phyloP scores from a whole-genome alignment of 2,113 vertebrate genomes.

The Taxidea taxus region DNA sequence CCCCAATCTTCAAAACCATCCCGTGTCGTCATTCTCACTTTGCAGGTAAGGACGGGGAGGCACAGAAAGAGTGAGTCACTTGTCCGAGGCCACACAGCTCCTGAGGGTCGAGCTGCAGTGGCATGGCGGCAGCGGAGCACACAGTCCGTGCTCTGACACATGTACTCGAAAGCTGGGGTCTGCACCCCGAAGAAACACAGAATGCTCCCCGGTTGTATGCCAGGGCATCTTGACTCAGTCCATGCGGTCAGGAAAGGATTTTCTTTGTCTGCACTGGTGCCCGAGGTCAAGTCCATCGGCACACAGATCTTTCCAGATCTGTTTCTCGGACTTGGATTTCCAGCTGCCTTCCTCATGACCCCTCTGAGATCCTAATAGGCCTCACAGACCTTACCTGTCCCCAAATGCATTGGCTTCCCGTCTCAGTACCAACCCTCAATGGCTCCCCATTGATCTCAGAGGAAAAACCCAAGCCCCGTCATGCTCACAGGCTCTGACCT shows the following conservation, averaged over 20 bases:
- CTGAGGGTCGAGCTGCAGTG: background rate
- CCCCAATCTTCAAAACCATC: background rate
- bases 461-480: background rate
- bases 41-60: background rate
- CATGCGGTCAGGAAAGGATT: background rate
- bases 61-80: background rate
- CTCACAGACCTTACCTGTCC: background rate
- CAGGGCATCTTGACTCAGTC: background rate
- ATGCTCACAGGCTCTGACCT: background rate
- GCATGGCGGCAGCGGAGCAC: background rate
- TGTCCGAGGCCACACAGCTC: background rate
- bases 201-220: background rate
- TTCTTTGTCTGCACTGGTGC: background rate
- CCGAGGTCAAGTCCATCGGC: background rate
- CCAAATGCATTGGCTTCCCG: background rate
- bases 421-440: background rate
- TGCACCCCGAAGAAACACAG: background rate
- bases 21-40: fast-evolving
- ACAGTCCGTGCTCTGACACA: background rate
- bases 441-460: background rate
- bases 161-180: background rate
- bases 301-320: background rate
- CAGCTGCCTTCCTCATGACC: background rate
- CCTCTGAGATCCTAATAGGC: background rate
- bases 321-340: background rate